Base-by-base conservation (phyloP, 2,113 vertebrate species). In the Macroglossus sobrinus region DNA sequence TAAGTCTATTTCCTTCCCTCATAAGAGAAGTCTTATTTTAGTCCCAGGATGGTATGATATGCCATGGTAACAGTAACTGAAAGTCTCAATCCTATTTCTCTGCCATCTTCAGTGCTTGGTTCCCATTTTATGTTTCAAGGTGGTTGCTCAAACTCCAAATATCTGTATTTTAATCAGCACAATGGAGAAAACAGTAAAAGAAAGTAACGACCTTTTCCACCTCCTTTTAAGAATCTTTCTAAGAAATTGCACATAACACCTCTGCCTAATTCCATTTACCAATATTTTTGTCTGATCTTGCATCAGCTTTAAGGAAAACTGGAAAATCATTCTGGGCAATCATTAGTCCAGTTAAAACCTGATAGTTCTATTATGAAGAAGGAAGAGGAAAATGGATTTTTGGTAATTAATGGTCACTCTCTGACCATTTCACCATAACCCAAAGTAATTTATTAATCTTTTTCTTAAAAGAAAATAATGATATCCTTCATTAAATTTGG, bases 391-490 rank as follows among this genome's bases (percentile, higher is more conserved):
- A 92, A 74, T 69, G 18, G 19, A 35, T 85, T 61, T 75, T 40
- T 63, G 55, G 3, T 14, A 4, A 72, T 63, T 38, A 59, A 22
- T 40, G n/a, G n/a, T 93, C 76, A 40, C 4, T 35, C 11, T 26
- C n/a, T 59, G 22, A 79, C 24, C 53, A 50, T 61, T 28, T 90
- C 28, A 35, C 26, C 26, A 71, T 72, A 14, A 50, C 3, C 30
- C 59, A 63, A 91, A 93, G 43, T 50, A 33, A 43, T 24, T 85
- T 35, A 35, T 69, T 35, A 45, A 61, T 61, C 18, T 87, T 72
- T 94, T 72, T 61, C 4, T 82, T 50, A 18, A 45, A 91, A 81
- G 43, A 74, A 85, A 66, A 59, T 76, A 81, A 26, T 85, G 7
- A 88, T 59, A 66, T 79, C 1, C 1, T 71, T 7, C 38, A 69